Base-by-base conservation (phyloP, 2,888 invertebrate species). In the Watsonalla binaria region DNA sequence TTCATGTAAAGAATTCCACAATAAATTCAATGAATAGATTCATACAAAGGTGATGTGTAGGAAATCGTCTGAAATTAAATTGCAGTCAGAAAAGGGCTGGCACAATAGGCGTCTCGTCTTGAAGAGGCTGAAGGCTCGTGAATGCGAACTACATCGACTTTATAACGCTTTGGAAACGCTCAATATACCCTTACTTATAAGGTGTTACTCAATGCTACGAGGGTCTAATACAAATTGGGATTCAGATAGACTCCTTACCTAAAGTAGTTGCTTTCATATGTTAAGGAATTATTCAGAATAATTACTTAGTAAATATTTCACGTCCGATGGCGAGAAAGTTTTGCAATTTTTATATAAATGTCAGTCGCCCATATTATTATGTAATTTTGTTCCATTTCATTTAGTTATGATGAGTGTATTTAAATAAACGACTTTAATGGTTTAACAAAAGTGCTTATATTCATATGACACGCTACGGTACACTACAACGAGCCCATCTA, bases 21-120 rank as follows among this genome's bases (percentile, higher is more conserved):
- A 49, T 15, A 14, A 37, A 13, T 59, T 60, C 65, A 62, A 63
- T 59, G 58, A 58, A 46, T 63, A 60, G 65, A 66, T 70, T 63
- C 69, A 64, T 66, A 67, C 70, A 70, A 72, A 72, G 70, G 66
- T 71, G 62, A 66, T 65, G 70, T 71, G 72, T 72, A 76, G 70
- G 69, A 72, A 80, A 79, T 78, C 71, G 78, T 70, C 74, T 80
- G 74, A 81, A 80, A 84, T 82, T 80, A 80, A 80, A 84, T 85
- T 80, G 77, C 82, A 81, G 74, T 75, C 73, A 66, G 75, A 77
- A 82, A 80, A 82, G 81, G 78, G 72, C 71, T 63, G 68, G 62
- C 73, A 85, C 85, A 86, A 87, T 82, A 63, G 76, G 63, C 63
- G 65, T 68, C 75, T 71, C 64, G 58, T 65, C 64, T 24, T 4